Conservation (phyloP, 2,113 vertebrate genomes). For the Stigmatopora nigra region DNA sequence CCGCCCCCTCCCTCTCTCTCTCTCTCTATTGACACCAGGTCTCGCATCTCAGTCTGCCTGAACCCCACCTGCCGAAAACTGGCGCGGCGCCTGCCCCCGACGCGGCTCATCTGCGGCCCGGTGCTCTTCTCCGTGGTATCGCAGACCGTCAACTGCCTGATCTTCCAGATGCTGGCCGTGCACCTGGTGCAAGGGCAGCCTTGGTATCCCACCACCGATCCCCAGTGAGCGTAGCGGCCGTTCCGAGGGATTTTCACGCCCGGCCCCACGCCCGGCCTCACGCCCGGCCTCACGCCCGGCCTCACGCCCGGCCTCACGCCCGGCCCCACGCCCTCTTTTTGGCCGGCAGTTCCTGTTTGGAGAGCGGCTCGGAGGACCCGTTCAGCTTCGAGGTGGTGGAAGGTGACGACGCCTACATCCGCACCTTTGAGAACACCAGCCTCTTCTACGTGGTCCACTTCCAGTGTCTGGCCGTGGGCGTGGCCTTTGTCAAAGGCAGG, state of each 20-base stretch:
- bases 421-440: slow-evolving; percentile 92
- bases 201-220: slow-evolving; percentile 76
- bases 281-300: too few species aligned
- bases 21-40: too few species aligned
- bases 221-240: too few species aligned
- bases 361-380: slow-evolving; percentile 42
- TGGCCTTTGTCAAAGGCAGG: slow-evolving; percentile 93
- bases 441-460: slow-evolving; percentile 94
- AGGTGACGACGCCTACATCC: slow-evolving; percentile 71
- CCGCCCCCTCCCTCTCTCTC: too few species aligned
- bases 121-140: slow-evolving; percentile 87
- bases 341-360: slow-evolving; percentile 73
- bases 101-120: slow-evolving; percentile 87
- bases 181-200: slow-evolving; percentile 77
- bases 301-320: too few species aligned
- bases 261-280: too few species aligned
- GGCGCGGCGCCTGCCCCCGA: slow-evolving; percentile 81
- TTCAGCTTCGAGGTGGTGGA: slow-evolving; percentile 58
- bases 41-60: slow-evolving; percentile 61
- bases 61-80: slow-evolving; percentile 92
- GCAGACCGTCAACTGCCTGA: slow-evolving; percentile 86
- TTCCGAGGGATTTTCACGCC: too few species aligned
- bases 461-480: slow-evolving; percentile 90
- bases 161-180: slow-evolving; percentile 85
- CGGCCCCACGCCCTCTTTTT: too few species aligned